Conservation (phyloP, 64 coral and sea anemone genomes). For the Montipora cactus region DNA sequence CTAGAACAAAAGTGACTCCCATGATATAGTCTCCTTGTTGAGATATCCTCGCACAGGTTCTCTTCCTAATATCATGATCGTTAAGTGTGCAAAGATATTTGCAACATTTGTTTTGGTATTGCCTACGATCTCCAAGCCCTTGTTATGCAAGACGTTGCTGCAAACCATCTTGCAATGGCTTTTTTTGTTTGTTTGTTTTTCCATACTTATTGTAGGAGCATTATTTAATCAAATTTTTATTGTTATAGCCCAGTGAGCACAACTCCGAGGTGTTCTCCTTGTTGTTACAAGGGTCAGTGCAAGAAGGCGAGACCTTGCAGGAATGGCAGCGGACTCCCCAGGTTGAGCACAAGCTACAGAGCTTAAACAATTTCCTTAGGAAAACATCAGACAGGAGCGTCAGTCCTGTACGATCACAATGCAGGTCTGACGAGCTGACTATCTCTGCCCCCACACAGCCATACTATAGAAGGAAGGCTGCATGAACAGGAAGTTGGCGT, state of each 20-base stretch:
- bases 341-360: constrained; percentile 10
- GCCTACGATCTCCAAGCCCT: background rate
- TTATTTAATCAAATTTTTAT: background rate
- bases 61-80: background rate
- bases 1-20: background rate
- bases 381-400: background rate
- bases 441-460: background rate
- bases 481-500: constrained; percentile 18
- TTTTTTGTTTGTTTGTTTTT: background rate
- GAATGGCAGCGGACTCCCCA: constrained; percentile 25
- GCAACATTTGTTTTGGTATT: background rate
- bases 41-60: background rate
- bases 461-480: constrained; percentile 37
- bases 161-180: background rate
- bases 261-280: background rate
- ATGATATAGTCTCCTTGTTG: background rate
- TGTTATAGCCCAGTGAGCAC: background rate
- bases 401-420: background rate
- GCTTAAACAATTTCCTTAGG: constrained; percentile 12
- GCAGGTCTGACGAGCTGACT: background rate
- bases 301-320: background rate
- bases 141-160: background rate
- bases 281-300: background rate
- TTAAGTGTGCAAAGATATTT: background rate
- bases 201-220: background rate